Evolutionary conservation across 2,797 vertebrate genomes (phyloP), one percentile per base, ranked within the genome.

Genomic region (Caiman crocodilus): DNA sequence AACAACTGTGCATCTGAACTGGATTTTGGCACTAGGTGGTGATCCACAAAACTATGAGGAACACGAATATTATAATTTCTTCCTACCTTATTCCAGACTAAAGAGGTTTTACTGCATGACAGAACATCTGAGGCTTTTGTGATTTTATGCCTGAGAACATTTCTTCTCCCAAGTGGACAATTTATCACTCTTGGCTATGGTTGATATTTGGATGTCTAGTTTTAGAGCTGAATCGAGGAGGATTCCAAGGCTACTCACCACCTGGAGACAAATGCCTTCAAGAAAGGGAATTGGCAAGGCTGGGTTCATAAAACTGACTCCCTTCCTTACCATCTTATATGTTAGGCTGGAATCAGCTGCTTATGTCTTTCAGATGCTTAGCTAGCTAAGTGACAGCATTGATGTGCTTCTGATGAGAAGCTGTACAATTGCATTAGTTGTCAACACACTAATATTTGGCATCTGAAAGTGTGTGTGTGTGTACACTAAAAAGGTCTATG

Each of bases 401-500:
- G 59, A 4, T 23, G 14, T 64, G 12, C 58, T 73, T 64, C 1
- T 4, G 7, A 6, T 42, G 67, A 35, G 83, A 20, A 60, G n/a
- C 69, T 7, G 18, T n/a, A 13, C 16, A 58, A 71, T 77, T 85
- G 78, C 56, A 4, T 76, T 84, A 32, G 7, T 64, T 82, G n/a
- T 94, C 67, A 42, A 58, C 73, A 35, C 0, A 0, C 23, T 82
- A 35, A 21, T 67, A 64, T 15, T 0, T 59, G 14, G 18, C 76
- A 23, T 7, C 75, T 85, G 59, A 50, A 17, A 26, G 1, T 63
- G 60, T 11, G n/a, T 17, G n/a, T 17, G 14, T 5, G 2, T 3
- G 4, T 7, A 7, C 30, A 23, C 50, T 5, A 4, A 78, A 77
- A 73, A 58, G 13, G 11, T 13, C 42, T 7, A 7, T 0, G 0